Percentiles rank a stretch among this genome's conserved stretches.
phyloP scores from a whole-genome alignment of 1,140 invertebrate species.

The Zaprionus ornatus region DNA sequence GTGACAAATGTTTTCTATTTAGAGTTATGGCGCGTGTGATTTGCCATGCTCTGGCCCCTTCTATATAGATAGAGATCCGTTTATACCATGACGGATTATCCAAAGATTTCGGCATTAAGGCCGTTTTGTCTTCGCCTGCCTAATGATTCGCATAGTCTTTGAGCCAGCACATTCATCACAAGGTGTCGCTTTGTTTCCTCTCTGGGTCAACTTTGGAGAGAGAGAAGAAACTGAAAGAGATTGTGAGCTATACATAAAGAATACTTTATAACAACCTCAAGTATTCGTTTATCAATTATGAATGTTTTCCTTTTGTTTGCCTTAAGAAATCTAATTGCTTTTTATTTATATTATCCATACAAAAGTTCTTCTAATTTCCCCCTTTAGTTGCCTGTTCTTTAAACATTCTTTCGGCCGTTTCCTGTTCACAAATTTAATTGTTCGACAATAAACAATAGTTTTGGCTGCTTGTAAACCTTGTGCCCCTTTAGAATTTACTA shows the following conservation, averaged over 20 bases:
- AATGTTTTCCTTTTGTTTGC: neutral
- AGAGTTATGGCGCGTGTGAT: constrained; percentile 73
- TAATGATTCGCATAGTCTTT: constrained; percentile 9
- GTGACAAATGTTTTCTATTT: constrained; percentile 78
- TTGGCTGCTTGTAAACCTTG: constrained; percentile 12
- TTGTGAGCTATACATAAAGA: neutral
- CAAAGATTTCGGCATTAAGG: neutral
- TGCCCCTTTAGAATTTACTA: neutral
- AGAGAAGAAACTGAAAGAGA: neutral
- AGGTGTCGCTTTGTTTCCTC: neutral
- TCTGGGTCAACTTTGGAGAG: neutral
- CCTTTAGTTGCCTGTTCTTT: neutral
- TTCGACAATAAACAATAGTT: constrained; percentile 5
- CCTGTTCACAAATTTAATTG: neutral
- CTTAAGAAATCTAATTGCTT: neutral
- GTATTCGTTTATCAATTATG: neutral
- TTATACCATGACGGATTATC: constrained; percentile 22
- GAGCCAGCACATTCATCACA: neutral
- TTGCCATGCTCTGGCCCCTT: constrained; percentile 31
- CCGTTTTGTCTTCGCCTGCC: neutral
- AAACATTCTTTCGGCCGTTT: neutral
- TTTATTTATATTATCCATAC: neutral
- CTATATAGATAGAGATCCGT: constrained; percentile 2
- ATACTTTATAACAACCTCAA: neutral
- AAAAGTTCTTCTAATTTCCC: neutral